Percentiles rank a stretch among this genome's conserved stretches.
Evolutionary conservation across 2,113 vertebrate species (phyloP).

Genomic region (Rhea americana): DNA sequence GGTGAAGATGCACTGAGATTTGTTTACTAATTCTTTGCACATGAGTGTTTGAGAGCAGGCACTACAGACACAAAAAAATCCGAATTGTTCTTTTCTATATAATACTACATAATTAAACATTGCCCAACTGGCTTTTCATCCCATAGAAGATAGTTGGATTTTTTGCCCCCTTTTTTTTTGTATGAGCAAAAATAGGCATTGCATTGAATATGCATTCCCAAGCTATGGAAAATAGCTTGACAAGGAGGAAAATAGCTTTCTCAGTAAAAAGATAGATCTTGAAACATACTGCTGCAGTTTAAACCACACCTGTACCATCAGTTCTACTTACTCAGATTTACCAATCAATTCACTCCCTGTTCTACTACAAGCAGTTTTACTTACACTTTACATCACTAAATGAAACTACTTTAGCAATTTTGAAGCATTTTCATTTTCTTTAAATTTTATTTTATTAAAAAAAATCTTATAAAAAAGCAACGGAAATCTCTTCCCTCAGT

Average conservation of each 20-base stretch:
- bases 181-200: background rate
- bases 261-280: background rate
- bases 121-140: background rate
- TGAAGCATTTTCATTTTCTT: background rate
- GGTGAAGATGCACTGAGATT: background rate
- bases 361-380: background rate
- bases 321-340: background rate
- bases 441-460: background rate
- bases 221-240: background rate
- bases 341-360: background rate
- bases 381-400: background rate
- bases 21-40: background rate
- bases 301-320: background rate
- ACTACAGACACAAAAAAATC: background rate
- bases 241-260: background rate
- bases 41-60: background rate
- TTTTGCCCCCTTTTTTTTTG: background rate
- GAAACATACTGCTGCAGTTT: background rate
- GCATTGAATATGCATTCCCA: background rate
- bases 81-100: background rate
- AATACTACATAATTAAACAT: background rate
- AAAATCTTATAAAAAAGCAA: background rate
- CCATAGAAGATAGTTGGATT: background rate
- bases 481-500: background rate
- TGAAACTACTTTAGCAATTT: background rate